Base-by-base conservation (phyloP, 2,797 vertebrate species). In the Sardinella longiceps region DNA sequence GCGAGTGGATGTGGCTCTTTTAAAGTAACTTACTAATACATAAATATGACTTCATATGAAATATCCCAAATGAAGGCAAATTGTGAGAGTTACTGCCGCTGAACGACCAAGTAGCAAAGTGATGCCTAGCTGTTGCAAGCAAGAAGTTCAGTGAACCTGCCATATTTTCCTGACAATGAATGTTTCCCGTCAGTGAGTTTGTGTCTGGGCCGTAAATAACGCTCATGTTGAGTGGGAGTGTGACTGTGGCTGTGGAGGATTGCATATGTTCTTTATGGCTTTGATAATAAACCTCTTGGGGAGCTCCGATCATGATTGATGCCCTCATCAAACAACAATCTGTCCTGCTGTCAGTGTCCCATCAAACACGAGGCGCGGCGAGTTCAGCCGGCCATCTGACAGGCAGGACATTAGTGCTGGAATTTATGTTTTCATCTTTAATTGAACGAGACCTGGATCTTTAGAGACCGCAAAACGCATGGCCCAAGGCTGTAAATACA, bases 311-410 rank as follows among this genome's bases (percentile, higher is more conserved):
- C 87, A 80, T 93, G 91, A 93, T 90, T 86, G 89, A 93, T 90
- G 88, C 85, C 85, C 82, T 33, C 80, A 88, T 90, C 87, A 91
- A 88, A 83, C 89, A 90, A 89, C 87, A 89, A 88, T 89, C 89
- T 89, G 89, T 84, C 83, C 63, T 6, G 1, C 87, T 88, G 84
- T 92, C 89, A 86, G 83, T 80, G 85, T 87, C 81, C 83, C 81
- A 80, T 88, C 88, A 84, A 82, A 84, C 80, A 14, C 3, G 80
- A 83, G 45, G 85, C 84, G 80, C 80, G 81, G 83, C 86, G 84
- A 80, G 81, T 82, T 37, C 80, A 81, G 84, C 87, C 88, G 86
- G 84, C 87, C 89, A 85, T 90, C 25, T 83, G 80, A 82, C 87
- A 84, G 28, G 74, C 58, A 30, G 89, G 84, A 82, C 83, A 83